Conservation (phyloP, 2,797 vertebrate genomes). For the Halcyon leucocephala region DNA sequence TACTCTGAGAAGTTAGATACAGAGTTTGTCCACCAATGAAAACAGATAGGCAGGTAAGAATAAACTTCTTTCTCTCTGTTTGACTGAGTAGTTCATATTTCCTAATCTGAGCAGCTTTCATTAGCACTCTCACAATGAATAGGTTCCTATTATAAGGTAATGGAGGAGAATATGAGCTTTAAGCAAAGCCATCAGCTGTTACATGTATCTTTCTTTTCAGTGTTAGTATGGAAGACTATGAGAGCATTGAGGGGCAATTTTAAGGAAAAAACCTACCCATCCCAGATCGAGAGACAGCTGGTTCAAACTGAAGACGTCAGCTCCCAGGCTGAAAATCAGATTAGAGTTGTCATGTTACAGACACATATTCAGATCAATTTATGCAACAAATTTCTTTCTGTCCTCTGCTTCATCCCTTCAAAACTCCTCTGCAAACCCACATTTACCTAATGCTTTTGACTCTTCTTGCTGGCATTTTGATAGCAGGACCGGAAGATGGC, state of each 20-base stretch:
- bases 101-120: neutral
- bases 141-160: neutral
- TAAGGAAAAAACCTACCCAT: neutral
- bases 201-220: neutral
- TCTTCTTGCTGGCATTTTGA: neutral
- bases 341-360: neutral
- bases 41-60: neutral
- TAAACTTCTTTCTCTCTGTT: neutral
- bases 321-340: neutral
- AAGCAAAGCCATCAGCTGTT: neutral
- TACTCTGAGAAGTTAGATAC: neutral
- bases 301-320: neutral
- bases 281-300: neutral
- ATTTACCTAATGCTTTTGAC: neutral
- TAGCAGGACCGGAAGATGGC: neutral
- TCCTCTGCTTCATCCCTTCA: neutral
- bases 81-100: neutral
- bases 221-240: neutral
- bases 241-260: neutral
- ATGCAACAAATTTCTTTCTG: neutral
- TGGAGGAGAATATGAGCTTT: neutral
- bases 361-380: neutral
- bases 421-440: neutral
- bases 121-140: neutral
- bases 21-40: neutral